Conservation (phyloP, 1,140 invertebrate species). For the Aphelenchoides besseyi region DNA sequence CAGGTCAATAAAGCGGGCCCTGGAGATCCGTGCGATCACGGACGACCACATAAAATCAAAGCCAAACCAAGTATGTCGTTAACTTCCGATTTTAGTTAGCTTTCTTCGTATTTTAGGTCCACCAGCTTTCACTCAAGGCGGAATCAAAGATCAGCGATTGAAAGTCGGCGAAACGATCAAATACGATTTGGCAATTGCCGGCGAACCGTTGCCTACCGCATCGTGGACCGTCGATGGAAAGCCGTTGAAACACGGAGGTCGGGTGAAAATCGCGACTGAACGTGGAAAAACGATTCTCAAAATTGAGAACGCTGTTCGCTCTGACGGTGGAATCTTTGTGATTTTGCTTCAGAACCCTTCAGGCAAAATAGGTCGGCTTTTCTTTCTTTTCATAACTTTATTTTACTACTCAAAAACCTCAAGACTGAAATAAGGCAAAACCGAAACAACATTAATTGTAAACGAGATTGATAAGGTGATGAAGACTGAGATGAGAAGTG, state of each 20-base stretch:
- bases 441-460: too few relatives aligned
- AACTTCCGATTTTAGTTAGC: too few relatives aligned
- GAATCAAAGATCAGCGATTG: slow-evolving; percentile 57
- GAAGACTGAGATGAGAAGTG: too few relatives aligned
- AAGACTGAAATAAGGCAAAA: too few relatives aligned
- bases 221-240: slow-evolving; percentile 78
- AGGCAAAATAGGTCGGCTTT: too few relatives aligned
- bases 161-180: slow-evolving; percentile 63
- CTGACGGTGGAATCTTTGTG: slow-evolving; percentile 81
- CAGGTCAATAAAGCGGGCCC: slow-evolving; percentile 82
- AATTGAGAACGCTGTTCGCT: slow-evolving; percentile 81
- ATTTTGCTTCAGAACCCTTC: slow-evolving; percentile 86
- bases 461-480: too few relatives aligned
- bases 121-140: slow-evolving; percentile 54
- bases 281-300: slow-evolving; percentile 60
- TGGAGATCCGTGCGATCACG: slow-evolving; percentile 75
- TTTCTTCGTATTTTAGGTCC: slow-evolving; percentile 39
- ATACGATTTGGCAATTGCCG: slow-evolving; percentile 73
- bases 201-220: slow-evolving; percentile 72
- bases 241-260: slow-evolving; percentile 56
- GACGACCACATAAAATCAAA: slow-evolving; percentile 76
- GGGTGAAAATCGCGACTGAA: slow-evolving; percentile 59
- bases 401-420: too few relatives aligned
- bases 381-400: too few relatives aligned
- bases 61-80: slow-evolving; percentile 83